Evolutionary conservation across 37 sponge, comb jelly and placozoan species (phyloP), one percentile per base, ranked within the genome.

Genomic region (Beroe ovata): DNA sequence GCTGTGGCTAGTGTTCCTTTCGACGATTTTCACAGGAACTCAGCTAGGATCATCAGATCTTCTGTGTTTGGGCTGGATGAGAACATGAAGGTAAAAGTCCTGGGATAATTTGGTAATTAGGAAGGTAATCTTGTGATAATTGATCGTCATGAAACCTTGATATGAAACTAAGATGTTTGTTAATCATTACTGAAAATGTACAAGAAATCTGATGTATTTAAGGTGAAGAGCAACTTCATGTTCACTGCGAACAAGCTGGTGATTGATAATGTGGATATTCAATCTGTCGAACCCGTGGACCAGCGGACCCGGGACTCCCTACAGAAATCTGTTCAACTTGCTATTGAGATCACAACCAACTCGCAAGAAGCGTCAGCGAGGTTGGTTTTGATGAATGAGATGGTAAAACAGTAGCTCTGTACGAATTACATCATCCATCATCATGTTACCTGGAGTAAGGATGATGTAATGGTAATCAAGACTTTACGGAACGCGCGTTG

Each of bases 1-100:
- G 94, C 96, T 30, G 99, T 99, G 0, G 99, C 99, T 39, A 92
- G 92, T 20, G 96, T 96, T 8, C 95, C 94, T 91, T 99, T 99
- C 89, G 99, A 99, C 35, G 99, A 99, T 90, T 99, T 99, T 91
- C 99, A 99, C 90, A 99, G 96, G 99, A 99, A 99, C 81, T 96
- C 96, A 34, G 99, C 99, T 42, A 92, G 94, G 90, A 99, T 99
- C 89, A 99, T 99, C 88, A 93, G 96, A 88, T 89, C 96, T 8
- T 95, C 99, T 54, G 99, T 99, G 32, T 96, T 99, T 92, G 99
- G 99, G 6, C 60, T 95, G 22, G 96, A 96, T 66, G 96, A 94
- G n/a, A 90, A 92, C 72, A 92, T 90, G 29, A 99, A 99, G 81
- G 95, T 99, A 4, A 61, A 25, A 26, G n/a, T n/a, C n/a, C n/a